phyloP scores from a whole-genome alignment of 2,797 vertebrate species.

The Sciaenops ocellatus region DNA sequence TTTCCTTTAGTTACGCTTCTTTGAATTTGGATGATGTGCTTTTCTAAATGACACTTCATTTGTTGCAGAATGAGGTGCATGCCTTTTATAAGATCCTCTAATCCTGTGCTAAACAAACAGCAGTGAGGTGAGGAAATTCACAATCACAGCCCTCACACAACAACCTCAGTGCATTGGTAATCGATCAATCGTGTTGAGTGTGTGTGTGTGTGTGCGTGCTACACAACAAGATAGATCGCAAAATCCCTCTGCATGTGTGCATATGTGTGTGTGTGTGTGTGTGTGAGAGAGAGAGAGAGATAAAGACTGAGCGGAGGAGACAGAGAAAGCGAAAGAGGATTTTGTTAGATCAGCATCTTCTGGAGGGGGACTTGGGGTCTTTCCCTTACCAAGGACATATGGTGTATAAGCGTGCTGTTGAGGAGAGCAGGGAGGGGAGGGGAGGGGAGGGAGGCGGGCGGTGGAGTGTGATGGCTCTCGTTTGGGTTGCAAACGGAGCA shows the following conservation, averaged over 20 bases:
- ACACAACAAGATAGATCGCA: constrained; percentile 15
- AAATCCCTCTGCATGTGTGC: constrained; percentile 17
- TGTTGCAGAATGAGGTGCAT: constrained; percentile 36
- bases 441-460: constrained; percentile 31
- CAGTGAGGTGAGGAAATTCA: constrained; percentile 30
- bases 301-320: constrained; percentile 48
- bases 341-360: constrained; percentile 81
- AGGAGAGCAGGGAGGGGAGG: constrained; percentile 34
- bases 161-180: constrained; percentile 42
- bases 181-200: constrained; percentile 24
- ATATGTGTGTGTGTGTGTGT: constrained; percentile 12
- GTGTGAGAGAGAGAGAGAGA: constrained; percentile 24
- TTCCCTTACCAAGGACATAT: constrained; percentile 78
- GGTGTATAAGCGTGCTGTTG: constrained; percentile 52
- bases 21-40: constrained; percentile 38
- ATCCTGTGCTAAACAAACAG: constrained; percentile 26
- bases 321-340: constrained; percentile 47
- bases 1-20: constrained; percentile 43
- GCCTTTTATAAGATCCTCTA: constrained; percentile 26
- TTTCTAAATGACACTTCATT: constrained; percentile 27
- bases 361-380: constrained; percentile 60
- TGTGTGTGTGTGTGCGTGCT: constrained; percentile 1
- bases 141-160: constrained; percentile 39
- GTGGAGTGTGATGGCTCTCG: constrained; percentile 40
- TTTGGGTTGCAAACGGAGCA: constrained; percentile 50